Percentiles rank a stretch among this genome's conserved stretches.
These are phyloP conservation scores for Galemys pyrenaicus DNA, from an alignment of 2,113 vertebrate genomes.

Conservation along the genomic window DNA sequence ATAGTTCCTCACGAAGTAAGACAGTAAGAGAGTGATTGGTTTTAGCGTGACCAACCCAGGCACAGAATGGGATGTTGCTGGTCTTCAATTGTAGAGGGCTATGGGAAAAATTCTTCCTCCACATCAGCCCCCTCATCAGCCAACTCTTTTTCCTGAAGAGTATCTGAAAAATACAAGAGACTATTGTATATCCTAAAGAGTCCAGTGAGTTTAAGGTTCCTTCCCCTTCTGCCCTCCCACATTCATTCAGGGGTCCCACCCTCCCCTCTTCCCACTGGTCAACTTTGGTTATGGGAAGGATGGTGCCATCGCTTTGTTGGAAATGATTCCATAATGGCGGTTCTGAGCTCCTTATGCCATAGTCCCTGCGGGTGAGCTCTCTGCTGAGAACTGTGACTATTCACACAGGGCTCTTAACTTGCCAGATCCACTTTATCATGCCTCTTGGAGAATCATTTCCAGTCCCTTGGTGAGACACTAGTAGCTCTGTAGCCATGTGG, in stretches of 20 bases:
- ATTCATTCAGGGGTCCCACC: background rate
- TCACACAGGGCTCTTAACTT: background rate
- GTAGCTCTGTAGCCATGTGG: background rate
- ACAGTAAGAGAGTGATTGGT: background rate
- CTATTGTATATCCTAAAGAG: background rate
- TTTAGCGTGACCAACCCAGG: background rate
- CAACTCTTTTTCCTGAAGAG: background rate
- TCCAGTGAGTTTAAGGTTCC: background rate
- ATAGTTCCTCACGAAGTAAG: background rate
- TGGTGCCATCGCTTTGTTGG: background rate
- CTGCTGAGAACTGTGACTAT: background rate
- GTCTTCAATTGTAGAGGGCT: background rate
- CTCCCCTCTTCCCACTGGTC: background rate
- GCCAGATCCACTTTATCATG: background rate
- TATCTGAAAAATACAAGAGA: background rate
- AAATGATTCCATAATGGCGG: background rate
- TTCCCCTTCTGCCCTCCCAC: background rate
- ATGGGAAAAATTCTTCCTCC: background rate
- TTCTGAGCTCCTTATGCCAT: background rate
- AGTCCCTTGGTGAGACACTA: conserved; percentile 21
- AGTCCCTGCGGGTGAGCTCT: background rate
- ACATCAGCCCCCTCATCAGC: background rate
- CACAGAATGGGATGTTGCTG: background rate
- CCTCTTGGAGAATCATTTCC: conserved; percentile 26
- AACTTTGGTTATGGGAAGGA: background rate